Base-by-base conservation (phyloP, 2,113 vertebrate genomes). In the Marmota flaviventris region DNA sequence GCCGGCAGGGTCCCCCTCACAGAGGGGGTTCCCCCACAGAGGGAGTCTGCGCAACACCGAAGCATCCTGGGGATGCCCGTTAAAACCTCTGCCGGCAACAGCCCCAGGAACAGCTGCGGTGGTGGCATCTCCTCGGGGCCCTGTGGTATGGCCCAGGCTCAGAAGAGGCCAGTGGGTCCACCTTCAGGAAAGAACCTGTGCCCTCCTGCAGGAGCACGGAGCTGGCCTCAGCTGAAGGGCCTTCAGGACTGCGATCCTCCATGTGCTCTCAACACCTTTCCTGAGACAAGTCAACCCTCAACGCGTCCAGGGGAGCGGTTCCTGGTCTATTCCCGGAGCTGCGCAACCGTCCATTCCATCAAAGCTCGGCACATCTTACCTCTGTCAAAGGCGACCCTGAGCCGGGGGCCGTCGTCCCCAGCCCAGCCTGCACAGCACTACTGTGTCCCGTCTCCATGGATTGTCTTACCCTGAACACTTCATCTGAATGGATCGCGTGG, bases 121-220 rank as follows among this genome's bases (percentile, higher is more conserved):
- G 67, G 25, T 2, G 48, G 27, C 75, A 48, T 67, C n/a, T 24
- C 11, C 37, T 39, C 7, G 4, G 69, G 1, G 70, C 13, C 56
- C 37, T 0, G 9, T 25, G 39, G 29, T 3, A 18, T 9, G 34
- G 67, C 32, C 0, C 8, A 42, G 14, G 2, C 1, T 0, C 0
- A n/a, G 13, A 24, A 67, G 18, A 24, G 0, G n/a, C 56, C 73
- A 7, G 61, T 4, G 0, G 34, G 29, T 5, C 37, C 8, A 34
- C 37, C 5, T 34, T 11, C 8, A 8, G 14, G 69, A 53, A 53
- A 56, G 29, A 53, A 11, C 56, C 3, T 5, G 32, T 5, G 32
- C 22, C 11, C 61, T 61, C 27, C 27, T 22, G 18, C 24, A 61
- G 67, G 48, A 29, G 58, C 1, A 22, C 22, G 37, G 25, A 9